phyloP scores from a whole-genome alignment of 2,888 invertebrate genomes.

The Conomelus anceps region DNA sequence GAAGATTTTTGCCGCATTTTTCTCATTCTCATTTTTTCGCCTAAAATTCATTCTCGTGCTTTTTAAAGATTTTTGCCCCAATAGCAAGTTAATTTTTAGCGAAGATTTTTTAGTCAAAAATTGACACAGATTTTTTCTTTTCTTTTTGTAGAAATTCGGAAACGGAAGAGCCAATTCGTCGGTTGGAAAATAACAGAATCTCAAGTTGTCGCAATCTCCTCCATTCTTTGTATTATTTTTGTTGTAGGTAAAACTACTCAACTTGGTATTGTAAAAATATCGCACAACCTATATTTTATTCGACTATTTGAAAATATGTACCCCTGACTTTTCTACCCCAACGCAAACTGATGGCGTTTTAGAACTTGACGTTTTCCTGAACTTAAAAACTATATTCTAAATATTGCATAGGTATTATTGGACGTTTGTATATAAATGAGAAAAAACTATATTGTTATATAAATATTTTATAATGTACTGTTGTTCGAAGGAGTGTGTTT shows the following conservation, averaged over 20 bases:
- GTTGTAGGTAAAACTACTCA: not conserved
- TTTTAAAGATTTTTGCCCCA: not conserved
- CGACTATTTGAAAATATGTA: not conserved
- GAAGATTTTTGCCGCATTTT: no score
- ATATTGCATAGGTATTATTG: not conserved
- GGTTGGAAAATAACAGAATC: not conserved
- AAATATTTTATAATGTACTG: not conserved
- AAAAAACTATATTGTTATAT: not conserved
- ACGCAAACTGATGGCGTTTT: not conserved
- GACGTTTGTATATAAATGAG: not conserved
- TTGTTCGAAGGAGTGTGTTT: not conserved
- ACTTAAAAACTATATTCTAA: not conserved
- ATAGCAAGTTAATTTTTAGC: not conserved
- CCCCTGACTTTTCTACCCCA: not conserved
- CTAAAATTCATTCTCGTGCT: not conserved
- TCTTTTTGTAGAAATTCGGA: not conserved
- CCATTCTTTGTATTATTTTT: conserved; percentile 5
- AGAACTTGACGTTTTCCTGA: not conserved
- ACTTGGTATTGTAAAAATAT: not conserved
- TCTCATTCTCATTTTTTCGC: not conserved
- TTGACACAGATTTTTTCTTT: not conserved
- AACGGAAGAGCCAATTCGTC: not conserved
- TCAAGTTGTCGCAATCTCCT: conserved; percentile 3
- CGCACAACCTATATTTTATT: not conserved
- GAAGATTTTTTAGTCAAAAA: not conserved